These are phyloP conservation scores for Ascidia mentula DNA, from an alignment of 23 tunicate genomes.

Conservation along the genomic window DNA sequence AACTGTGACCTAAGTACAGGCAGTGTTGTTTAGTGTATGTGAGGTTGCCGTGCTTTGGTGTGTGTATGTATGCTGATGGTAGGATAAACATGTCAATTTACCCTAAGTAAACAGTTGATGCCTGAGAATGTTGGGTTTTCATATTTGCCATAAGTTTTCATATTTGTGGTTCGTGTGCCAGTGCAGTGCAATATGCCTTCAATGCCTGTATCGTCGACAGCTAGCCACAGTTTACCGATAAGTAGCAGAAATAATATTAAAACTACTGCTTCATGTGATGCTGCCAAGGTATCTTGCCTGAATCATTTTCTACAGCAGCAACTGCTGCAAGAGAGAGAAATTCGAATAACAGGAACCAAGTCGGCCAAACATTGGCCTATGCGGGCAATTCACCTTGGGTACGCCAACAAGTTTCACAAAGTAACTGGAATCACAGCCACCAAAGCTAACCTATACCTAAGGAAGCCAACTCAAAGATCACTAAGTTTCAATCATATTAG, in stretches of 20 bases:
- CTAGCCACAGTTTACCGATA: neutral
- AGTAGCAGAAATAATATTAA: neutral
- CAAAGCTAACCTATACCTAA: neutral
- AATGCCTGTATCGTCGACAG: neutral
- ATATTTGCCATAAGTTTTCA: neutral
- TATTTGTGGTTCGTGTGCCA: neutral
- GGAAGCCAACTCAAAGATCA: neutral
- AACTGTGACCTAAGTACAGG: neutral
- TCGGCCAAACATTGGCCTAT: neutral
- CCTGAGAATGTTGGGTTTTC: neutral
- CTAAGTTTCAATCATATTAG: no score
- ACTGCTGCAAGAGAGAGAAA: neutral
- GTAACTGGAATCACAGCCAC: conserved; percentile 1
- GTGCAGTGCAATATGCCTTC: neutral
- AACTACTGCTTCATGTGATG: neutral
- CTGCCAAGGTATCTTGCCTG: neutral
- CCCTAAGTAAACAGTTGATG: neutral
- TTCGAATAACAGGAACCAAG: neutral
- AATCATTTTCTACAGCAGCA: conserved; percentile 8
- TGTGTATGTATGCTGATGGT: neutral
- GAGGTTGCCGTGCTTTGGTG: neutral
- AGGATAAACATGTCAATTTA: neutral
- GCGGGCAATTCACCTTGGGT: neutral
- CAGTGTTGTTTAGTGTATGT: neutral
- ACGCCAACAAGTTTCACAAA: neutral